Conservation (phyloP, 2,797 vertebrate species). For the Melanogrammus aeglefinus region DNA sequence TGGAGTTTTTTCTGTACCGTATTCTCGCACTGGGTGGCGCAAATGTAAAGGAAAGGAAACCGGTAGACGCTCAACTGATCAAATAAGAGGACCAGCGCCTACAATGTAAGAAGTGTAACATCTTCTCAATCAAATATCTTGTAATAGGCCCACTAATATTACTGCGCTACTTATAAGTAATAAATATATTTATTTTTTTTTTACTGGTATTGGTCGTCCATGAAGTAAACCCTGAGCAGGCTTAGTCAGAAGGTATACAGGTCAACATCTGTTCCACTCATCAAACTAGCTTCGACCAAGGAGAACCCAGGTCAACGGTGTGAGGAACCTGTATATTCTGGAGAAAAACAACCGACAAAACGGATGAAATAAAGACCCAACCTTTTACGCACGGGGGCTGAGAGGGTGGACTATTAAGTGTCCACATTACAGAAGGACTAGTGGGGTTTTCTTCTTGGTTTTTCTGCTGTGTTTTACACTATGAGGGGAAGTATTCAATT, state of each 20-base stretch:
- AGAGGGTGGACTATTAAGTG: no score
- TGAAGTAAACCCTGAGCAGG: not conserved
- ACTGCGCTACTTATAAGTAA: not conserved
- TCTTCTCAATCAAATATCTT: not conserved
- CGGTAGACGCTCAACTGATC: not conserved
- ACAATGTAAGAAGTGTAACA: not conserved
- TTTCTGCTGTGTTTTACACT: not conserved
- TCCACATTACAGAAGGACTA: not conserved
- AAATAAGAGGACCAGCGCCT: not conserved
- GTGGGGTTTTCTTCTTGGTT: not conserved
- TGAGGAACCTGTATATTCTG: not conserved
- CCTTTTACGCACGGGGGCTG: not conserved
- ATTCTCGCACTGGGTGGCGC: not conserved
- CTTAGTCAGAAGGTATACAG: not conserved
- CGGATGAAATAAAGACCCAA: not conserved
- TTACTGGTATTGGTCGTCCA: not conserved
- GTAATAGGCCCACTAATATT: not conserved
- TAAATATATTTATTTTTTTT: not conserved
- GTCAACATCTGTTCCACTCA: not conserved
- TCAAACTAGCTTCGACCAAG: not conserved
- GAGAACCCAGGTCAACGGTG: not conserved
- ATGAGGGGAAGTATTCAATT: not conserved
- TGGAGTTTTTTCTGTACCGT: not conserved
- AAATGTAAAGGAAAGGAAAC: not conserved
- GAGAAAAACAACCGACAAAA: not conserved